A percentile compares a stretch with the other conserved stretches of the same genome.
These are phyloP conservation scores for Ophioninae sp. DNA, from an alignment of 2,888 invertebrate genomes.

Conservation along the genomic window DNA sequence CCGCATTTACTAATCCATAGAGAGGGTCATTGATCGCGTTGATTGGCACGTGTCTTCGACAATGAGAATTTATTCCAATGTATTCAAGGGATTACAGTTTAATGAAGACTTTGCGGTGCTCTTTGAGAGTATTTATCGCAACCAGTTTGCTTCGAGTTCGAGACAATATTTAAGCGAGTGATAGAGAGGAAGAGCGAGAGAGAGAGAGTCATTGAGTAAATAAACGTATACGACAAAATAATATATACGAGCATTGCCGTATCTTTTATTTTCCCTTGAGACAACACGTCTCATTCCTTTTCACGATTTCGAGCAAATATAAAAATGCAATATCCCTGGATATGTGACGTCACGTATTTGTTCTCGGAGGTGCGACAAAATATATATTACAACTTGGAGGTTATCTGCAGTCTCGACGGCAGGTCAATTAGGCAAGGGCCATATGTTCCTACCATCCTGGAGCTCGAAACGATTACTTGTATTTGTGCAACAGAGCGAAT, in stretches of 20 bases:
- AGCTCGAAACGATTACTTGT: conserved; percentile 16
- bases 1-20: conserved; percentile 13
- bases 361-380: not conserved
- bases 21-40: conserved; percentile 7
- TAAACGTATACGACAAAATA: conserved; percentile 41
- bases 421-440: not conserved
- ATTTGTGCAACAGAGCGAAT: conserved; percentile 46
- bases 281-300: not conserved
- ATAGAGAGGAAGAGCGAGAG: conserved; percentile 42
- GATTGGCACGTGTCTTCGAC: not conserved
- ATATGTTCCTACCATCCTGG: conserved; percentile 14
- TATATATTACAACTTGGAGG: not conserved
- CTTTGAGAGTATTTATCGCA: conserved; percentile 52
- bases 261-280: conserved; percentile 3
- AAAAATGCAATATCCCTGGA: not conserved
- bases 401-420: not conserved
- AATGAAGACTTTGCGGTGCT: conserved; percentile 40
- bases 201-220: conserved; percentile 37
- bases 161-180: conserved; percentile 62
- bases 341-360: not conserved
- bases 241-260: not conserved
- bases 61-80: conserved; percentile 6
- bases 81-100: conserved; percentile 41
- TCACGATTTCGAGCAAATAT: not conserved
- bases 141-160: conserved; percentile 62